phyloP scores from a whole-genome alignment of 2,888 invertebrate species.

The Eurytoma adleriae region DNA sequence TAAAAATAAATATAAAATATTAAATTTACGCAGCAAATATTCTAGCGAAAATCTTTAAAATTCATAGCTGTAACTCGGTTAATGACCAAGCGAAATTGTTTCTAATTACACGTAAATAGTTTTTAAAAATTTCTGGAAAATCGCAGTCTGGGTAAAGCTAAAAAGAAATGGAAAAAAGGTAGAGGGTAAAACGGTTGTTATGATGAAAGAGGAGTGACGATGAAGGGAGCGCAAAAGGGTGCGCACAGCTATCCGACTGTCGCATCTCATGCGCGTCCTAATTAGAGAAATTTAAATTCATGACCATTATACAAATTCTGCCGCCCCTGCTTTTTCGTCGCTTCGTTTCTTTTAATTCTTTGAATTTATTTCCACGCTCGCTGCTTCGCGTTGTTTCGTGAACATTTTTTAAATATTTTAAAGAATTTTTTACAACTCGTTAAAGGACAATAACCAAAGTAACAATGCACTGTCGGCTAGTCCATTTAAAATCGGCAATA shows the following conservation, averaged over 20 bases:
- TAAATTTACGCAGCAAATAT: no score
- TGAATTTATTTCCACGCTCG: constrained; percentile 20
- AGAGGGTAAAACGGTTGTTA: constrained; percentile 48
- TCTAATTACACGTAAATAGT: no score
- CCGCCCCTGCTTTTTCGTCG: constrained; percentile 4
- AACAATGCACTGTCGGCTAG: no score
- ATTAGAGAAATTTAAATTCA: constrained; percentile 76
- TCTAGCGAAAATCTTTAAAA: no score
- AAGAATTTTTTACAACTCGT: no score
- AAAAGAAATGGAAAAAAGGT: constrained; percentile 38
- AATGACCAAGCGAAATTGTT: no score
- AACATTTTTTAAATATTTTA: no score
- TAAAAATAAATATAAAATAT: no score
- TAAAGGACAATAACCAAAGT: no score
- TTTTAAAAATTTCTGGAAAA: no score
- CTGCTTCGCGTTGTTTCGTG: not conserved
- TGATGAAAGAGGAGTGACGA: constrained; percentile 56
- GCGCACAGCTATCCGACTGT: constrained; percentile 45
- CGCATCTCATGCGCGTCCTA: constrained; percentile 69
- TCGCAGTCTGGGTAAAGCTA: constrained; percentile 12
- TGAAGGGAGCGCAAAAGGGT: constrained; percentile 56
- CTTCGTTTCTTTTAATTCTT: constrained; percentile 37
- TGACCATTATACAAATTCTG: constrained; percentile 63
- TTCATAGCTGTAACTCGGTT: no score
- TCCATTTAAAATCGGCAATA: no score